Percentiles rank a stretch among this genome's conserved stretches.
Evolutionary conservation across 2,797 vertebrate genomes (phyloP).

Genomic region (Chromis chromis): DNA sequence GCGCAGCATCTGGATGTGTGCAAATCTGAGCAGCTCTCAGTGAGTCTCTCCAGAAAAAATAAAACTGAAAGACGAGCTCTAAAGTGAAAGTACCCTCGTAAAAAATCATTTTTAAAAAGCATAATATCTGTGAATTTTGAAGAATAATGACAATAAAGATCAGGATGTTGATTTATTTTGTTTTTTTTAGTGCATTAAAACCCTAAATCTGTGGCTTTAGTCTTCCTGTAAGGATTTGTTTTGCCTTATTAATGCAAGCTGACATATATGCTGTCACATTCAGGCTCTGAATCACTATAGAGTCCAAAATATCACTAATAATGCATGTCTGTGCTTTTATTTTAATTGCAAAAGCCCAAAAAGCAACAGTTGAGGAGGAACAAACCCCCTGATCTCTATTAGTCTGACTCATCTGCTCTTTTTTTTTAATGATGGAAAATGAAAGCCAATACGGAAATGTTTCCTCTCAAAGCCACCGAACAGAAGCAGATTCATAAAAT

Average conservation of each 20-base stretch:
- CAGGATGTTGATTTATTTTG: too few relatives aligned
- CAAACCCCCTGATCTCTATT: background rate
- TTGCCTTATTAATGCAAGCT: background rate
- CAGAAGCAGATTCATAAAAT: constrained; percentile 20
- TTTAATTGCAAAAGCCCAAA: background rate
- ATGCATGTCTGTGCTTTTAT: too few relatives aligned
- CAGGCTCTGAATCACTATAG: too few relatives aligned
- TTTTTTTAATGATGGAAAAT: background rate
- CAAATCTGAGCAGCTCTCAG: background rate
- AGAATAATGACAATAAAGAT: too few relatives aligned
- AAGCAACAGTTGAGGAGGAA: background rate
- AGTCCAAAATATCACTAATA: too few relatives aligned
- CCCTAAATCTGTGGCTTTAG: too few relatives aligned
- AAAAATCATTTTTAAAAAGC: background rate
- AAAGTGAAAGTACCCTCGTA: background rate
- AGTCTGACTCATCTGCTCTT: background rate
- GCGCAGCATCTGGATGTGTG: background rate
- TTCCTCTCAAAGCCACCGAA: background rate
- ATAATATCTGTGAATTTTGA: background rate
- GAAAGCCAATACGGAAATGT: constrained; percentile 1
- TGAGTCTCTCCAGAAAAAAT: background rate
- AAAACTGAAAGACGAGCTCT: background rate
- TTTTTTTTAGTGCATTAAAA: too few relatives aligned
- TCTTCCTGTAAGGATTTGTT: background rate
- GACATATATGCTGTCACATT: too few relatives aligned